Evolutionary conservation across 2,797 vertebrate species (phyloP), one percentile per base, ranked within the genome.

Genomic region (Bucorvus abyssinicus): DNA sequence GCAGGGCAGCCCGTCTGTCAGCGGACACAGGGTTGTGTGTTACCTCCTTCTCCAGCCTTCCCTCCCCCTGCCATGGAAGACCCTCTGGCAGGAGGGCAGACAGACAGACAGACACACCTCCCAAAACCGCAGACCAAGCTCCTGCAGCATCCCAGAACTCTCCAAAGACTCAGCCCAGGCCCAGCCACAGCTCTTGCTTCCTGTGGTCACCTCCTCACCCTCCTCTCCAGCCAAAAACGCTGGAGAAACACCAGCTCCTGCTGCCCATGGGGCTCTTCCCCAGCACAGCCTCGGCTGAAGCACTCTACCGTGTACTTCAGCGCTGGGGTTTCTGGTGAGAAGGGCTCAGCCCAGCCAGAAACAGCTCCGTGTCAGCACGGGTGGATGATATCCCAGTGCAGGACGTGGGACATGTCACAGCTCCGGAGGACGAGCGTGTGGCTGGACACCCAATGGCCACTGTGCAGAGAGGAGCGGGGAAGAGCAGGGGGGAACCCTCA

Each of bases 301-400:
- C 20, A 12, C 34, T 29, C 4, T 1, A 21, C 55, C 36, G 24
- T 0, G 1, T 29, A 17, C 17, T 60, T 67, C 44, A 15, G 32
- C 14, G 26, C 36, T 55, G 64, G 59, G 40, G 47, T 21, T 49
- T 27, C 57, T 49, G 29, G 34, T 30, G 40, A 81, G 52, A 52
- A 79, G 26, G 18, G 75, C 23, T 30, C 56, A 42, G 61, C 42
- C 55, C 2, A 11, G 74, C 49, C n/a, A 65, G 38, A 44, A 80
- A 14, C 0, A 18, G 47, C 64, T 77, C 64, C 0, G 1, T 49
- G 49, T 38, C 1, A 5, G 57, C 64, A 55, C 0, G 1, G 69
- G 57, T 6, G 47, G 63, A 9, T 23, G 57, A 70, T 1, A 27
- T 6, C 27, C 3, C 2, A 1, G 0, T 13, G 22, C 26, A 44